Percentiles rank a stretch among this genome's conserved stretches.
These are phyloP conservation scores for Ammospiza caudacuta DNA, from an alignment of 2,113 vertebrate genomes.

Conservation along the genomic window DNA sequence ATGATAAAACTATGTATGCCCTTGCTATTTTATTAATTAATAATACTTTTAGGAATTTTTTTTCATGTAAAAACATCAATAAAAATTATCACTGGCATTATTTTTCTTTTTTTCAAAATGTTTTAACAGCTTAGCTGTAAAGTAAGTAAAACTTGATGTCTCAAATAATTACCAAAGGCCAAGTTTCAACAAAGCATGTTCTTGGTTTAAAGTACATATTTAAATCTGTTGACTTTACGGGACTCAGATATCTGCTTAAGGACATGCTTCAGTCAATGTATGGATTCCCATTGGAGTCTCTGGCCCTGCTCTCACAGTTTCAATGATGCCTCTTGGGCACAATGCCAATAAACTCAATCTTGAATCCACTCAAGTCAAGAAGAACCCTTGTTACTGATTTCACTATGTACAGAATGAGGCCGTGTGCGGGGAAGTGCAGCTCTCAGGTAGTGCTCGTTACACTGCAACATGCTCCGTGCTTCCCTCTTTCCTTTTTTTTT, in stretches of 20 bases:
- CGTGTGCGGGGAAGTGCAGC: background rate
- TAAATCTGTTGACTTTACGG: constrained; percentile 27
- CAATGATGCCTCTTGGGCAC: constrained; percentile 25
- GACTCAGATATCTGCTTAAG: constrained; percentile 30
- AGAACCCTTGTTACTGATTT: constrained; percentile 54
- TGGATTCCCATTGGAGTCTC: constrained; percentile 34
- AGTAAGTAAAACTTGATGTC: background rate
- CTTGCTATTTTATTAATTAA: background rate
- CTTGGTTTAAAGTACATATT: constrained; percentile 10
- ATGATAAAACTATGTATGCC: background rate
- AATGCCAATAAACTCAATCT: background rate
- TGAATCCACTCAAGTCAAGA: constrained; percentile 47
- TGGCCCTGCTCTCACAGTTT: constrained; percentile 7
- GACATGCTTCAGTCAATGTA: constrained; percentile 25
- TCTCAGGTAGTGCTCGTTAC: background rate
- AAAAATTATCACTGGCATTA: background rate
- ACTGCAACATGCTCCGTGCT: background rate
- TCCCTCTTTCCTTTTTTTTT: background rate
- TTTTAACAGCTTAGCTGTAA: background rate
- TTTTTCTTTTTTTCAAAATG: background rate
- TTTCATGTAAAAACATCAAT: background rate
- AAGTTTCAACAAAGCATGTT: background rate
- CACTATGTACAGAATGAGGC: constrained; percentile 27
- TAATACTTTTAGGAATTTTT: background rate
- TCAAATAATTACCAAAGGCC: background rate